Conservation (phyloP, 2,797 vertebrate species). For the Lemur catta region DNA sequence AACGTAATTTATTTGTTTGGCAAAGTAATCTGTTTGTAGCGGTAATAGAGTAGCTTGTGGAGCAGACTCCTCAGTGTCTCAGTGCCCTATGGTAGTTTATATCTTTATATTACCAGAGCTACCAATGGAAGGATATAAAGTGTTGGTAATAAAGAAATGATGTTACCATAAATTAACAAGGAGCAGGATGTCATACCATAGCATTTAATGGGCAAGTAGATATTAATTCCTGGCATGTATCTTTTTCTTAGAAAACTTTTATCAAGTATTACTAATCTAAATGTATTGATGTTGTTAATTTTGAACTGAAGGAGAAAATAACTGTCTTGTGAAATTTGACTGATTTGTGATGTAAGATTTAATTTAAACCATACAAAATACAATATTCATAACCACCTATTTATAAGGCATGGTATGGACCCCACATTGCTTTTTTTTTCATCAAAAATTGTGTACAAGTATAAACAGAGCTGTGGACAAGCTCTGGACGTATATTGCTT, state of each 20-base stretch:
- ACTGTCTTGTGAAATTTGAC: background rate
- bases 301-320: slow-evolving; percentile 1
- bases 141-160: background rate
- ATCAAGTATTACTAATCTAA: background rate
- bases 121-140: background rate
- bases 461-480: background rate
- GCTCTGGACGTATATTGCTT: background rate
- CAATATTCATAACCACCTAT: background rate
- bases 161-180: background rate
- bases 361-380: background rate
- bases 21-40: background rate
- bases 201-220: background rate
- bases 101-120: background rate
- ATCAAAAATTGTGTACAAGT: background rate
- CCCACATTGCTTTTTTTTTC: background rate
- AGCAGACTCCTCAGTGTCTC: background rate
- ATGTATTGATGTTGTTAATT: background rate
- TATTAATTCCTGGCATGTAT: background rate
- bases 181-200: background rate
- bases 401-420: background rate
- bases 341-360: background rate
- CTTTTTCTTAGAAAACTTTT: background rate
- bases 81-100: background rate
- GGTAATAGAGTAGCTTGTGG: background rate
- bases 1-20: background rate